These are phyloP conservation scores for Silurus asotus DNA, from an alignment of 2,113 vertebrate species.

Conservation along the genomic window DNA sequence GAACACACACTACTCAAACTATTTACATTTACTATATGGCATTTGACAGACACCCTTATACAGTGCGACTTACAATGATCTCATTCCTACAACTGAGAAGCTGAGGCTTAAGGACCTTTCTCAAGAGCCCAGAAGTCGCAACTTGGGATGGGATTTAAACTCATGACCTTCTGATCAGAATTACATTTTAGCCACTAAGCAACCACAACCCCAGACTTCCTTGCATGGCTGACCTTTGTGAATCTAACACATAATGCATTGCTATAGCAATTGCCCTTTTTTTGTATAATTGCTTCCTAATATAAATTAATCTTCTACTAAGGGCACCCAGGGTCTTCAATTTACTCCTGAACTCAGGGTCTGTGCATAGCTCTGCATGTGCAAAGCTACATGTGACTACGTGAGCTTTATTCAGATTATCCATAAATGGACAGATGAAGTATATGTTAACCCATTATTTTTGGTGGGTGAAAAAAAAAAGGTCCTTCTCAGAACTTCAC, in stretches of 20 bases:
- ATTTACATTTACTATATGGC: not conserved
- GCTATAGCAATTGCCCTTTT: not conserved
- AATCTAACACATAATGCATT: too few species aligned
- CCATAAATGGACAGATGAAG: not conserved
- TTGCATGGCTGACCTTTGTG: not conserved
- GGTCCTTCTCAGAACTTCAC: not conserved
- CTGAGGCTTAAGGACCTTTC: too few species aligned
- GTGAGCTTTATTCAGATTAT: not conserved
- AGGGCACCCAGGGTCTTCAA: not conserved
- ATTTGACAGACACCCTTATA: too few species aligned
- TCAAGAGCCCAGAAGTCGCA: too few species aligned
- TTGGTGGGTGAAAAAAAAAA: not conserved
- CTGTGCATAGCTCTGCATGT: not conserved
- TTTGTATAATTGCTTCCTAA: not conserved
- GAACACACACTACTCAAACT: too few species aligned
- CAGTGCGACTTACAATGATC: too few species aligned
- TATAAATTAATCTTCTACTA: not conserved
- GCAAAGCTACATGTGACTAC: not conserved
- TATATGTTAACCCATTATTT: not conserved
- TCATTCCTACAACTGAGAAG: too few species aligned
- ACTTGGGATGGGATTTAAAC: too few species aligned
- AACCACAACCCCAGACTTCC: too few species aligned
- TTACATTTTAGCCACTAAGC: too few species aligned
- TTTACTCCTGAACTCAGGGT: not conserved
- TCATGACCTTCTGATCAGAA: too few species aligned